Conservation (phyloP, 2,797 vertebrate species). For the Pangasius sanitwongsei region DNA sequence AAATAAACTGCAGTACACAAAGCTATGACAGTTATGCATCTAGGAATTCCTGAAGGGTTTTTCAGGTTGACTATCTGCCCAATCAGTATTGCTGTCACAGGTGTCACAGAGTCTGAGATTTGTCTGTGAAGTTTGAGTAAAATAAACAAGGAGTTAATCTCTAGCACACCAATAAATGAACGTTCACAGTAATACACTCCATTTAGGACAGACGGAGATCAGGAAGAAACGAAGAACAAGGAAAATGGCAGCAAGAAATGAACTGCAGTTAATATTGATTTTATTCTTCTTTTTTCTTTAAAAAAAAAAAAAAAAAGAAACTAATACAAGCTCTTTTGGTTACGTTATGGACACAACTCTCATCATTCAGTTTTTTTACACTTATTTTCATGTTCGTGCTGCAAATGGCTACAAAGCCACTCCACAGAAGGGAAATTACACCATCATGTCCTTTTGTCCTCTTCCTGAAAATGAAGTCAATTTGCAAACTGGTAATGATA, state of each 20-base stretch:
- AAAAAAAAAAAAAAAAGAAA: constrained; percentile 69
- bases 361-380: constrained; percentile 69
- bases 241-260: constrained; percentile 11
- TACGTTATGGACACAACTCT: constrained; percentile 74
- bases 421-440: constrained; percentile 30
- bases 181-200: neutral
- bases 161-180: neutral
- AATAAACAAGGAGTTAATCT: neutral
- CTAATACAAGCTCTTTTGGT: constrained; percentile 81
- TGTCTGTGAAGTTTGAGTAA: neutral
- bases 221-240: neutral
- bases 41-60: neutral
- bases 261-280: constrained; percentile 70
- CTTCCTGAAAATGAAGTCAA: constrained; percentile 52
- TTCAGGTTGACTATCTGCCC: neutral
- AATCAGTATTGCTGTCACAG: neutral
- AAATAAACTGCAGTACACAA: neutral
- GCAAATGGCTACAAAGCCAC: constrained; percentile 66
- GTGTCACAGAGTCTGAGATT: neutral
- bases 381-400: constrained; percentile 74
- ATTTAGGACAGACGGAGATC: neutral
- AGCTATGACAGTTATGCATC: neutral
- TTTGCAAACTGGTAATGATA: constrained; percentile 49
- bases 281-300: constrained; percentile 70
- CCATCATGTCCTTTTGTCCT: constrained; percentile 32